Percentiles rank a stretch among this genome's conserved stretches.
phyloP scores from a whole-genome alignment of 2,113 vertebrate genomes.

The Eublepharis macularius region DNA sequence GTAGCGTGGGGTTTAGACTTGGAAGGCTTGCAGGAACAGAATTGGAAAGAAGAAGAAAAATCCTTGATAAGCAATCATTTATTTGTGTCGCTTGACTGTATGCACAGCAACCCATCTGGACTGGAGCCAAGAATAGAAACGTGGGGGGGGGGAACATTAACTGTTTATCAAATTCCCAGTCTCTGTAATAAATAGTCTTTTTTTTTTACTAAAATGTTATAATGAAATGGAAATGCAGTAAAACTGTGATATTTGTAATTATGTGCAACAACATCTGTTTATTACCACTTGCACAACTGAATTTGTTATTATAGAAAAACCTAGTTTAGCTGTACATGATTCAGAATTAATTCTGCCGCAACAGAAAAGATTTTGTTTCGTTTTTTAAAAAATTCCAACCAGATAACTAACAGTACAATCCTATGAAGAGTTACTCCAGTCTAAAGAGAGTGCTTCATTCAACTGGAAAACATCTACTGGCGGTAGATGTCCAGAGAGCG shows the following conservation, averaged over 20 bases:
- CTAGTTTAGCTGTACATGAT: not conserved
- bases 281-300: slow-evolving; percentile 2
- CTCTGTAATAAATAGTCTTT: not conserved
- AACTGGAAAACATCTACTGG: no score
- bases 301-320: not conserved
- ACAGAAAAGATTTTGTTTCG: not conserved
- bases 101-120: not conserved
- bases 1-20: not conserved
- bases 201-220: not conserved
- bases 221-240: not conserved
- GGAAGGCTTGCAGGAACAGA: not conserved
- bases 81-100: not conserved
- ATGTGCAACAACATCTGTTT: slow-evolving; percentile 9
- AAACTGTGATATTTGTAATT: slow-evolving; percentile 18
- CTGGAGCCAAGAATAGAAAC: not conserved
- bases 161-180: not conserved
- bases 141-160: not conserved
- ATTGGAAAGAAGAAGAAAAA: not conserved
- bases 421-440: no score
- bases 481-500: no score
- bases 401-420: no score
- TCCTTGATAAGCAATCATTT: not conserved
- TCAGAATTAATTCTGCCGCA: slow-evolving; percentile 8
- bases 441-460: no score
- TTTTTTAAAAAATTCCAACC: not conserved